Evolutionary conservation across 2,888 invertebrate species (phyloP), one percentile per base, ranked within the genome.

Genomic region (Heliothis peltigera): DNA sequence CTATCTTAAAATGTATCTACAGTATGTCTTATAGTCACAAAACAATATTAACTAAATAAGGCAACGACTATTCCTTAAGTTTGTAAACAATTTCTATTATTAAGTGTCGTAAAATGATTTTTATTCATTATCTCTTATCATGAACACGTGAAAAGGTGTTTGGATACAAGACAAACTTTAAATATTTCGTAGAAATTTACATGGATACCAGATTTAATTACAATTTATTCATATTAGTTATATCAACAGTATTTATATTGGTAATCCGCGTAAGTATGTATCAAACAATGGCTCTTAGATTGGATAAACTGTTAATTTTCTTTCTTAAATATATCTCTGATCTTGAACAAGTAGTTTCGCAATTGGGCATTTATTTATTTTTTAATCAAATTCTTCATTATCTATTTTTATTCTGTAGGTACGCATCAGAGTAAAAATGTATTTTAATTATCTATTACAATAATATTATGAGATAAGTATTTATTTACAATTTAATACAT

Each of bases 31-130:
- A 92, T 88, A 92, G 91, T 93, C 92, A 94, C 90, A 92, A 94
- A 95, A 94, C 88, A 94, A 95, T 93, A 82, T 91, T 84, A 94
- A 94, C 93, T 94, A 94, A 95, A 94, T 94, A 95, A 95, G 94
- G 95, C 95, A 95, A 94, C 94, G 91, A 93, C 94, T 94, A 94
- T 93, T 91, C 86, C 91, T 91, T 93, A 92, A 80, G 46, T 86
- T 88, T 87, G 86, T 92, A 91, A 91, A 91, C 88, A 90, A 90
- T 89, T 87, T 82, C 77, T 86, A 84, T 81, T 82, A 83, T 62
- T 82, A 87, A 85, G 85, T 87, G 84, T 87, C 73, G 76, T 86
- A 86, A 79, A 89, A 87, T 77, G 80, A 85, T 84, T 77, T 82
- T 81, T 75, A 80, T 81, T 83, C 66, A 84, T 82, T 83, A 81